These are phyloP conservation scores for Misgurnus anguillicaudatus DNA, from an alignment of 2,113 vertebrate genomes.

Conservation along the genomic window DNA sequence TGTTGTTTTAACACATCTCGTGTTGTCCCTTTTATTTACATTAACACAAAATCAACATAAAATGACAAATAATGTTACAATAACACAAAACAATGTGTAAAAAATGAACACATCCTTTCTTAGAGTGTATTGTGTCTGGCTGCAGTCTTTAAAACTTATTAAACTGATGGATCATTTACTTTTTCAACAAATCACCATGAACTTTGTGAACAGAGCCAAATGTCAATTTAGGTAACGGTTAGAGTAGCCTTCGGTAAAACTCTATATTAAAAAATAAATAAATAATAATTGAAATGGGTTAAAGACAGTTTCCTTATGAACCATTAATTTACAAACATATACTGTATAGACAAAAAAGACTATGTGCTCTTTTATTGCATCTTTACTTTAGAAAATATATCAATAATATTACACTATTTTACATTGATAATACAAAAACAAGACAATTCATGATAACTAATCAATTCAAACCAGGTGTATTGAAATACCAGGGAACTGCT, in stretches of 20 bases:
- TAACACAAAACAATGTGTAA: too few relatives aligned
- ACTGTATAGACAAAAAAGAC: too few relatives aligned
- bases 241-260: background rate
- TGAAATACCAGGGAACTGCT: background rate
- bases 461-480: background rate
- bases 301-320: too few relatives aligned
- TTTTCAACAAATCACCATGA: background rate
- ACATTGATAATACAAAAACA: slow-evolving; percentile 21
- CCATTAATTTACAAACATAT: background rate
- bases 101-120: too few relatives aligned
- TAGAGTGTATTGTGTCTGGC: too few relatives aligned
- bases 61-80: too few relatives aligned
- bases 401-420: background rate
- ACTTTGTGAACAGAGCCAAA: background rate
- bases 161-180: slow-evolving; percentile 16
- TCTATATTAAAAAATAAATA: background rate
- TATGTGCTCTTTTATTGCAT: too few relatives aligned
- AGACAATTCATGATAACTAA: background rate
- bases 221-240: background rate
- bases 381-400: background rate
- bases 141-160: background rate
- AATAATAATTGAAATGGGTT: background rate
- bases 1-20: too few relatives aligned
- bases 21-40: too few relatives aligned
- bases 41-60: too few relatives aligned